A percentile compares a stretch with the other conserved stretches of the same genome.
Evolutionary conservation across 1,140 invertebrate genomes (phyloP).

Genomic region (Leptoteleia sp.): DNA sequence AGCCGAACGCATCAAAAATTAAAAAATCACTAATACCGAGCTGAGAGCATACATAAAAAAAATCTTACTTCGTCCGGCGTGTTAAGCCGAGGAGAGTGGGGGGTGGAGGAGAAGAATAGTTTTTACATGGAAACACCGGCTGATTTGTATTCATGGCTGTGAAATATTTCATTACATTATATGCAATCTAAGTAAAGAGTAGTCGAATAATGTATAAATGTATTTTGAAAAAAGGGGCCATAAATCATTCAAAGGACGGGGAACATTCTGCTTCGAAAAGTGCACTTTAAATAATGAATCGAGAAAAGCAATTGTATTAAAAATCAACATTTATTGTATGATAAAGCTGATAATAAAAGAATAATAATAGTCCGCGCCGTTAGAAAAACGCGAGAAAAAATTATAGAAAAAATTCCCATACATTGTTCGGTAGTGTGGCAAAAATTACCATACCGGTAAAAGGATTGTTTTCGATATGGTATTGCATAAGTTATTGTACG

Average conservation of each 20-base stretch:
- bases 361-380: too few relatives aligned
- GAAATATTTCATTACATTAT: constrained; percentile 50
- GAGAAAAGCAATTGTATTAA: constrained; percentile 24
- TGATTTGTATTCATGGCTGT: constrained; percentile 46
- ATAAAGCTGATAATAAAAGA: not conserved
- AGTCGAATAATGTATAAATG: constrained; percentile 40
- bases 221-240: constrained; percentile 30
- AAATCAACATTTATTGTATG: constrained; percentile 5
- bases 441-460: too few relatives aligned
- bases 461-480: too few relatives aligned
- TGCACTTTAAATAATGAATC: constrained; percentile 57
- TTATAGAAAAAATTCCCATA: too few relatives aligned
- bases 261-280: constrained; percentile 11
- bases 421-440: too few relatives aligned
- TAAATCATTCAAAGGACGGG: constrained; percentile 40
- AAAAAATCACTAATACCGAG: constrained; percentile 27
- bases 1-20: constrained; percentile 21
- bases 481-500: too few relatives aligned
- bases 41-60: constrained; percentile 22
- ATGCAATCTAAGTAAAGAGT: constrained; percentile 51
- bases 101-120: not conserved
- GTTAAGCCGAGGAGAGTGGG: not conserved
- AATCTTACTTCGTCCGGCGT: constrained; percentile 2
- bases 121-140: constrained; percentile 13
- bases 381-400: too few relatives aligned